Evolutionary conservation across 1,140 invertebrate genomes (phyloP), one percentile per base, ranked within the genome.

Genomic region (Conus betulinus): DNA sequence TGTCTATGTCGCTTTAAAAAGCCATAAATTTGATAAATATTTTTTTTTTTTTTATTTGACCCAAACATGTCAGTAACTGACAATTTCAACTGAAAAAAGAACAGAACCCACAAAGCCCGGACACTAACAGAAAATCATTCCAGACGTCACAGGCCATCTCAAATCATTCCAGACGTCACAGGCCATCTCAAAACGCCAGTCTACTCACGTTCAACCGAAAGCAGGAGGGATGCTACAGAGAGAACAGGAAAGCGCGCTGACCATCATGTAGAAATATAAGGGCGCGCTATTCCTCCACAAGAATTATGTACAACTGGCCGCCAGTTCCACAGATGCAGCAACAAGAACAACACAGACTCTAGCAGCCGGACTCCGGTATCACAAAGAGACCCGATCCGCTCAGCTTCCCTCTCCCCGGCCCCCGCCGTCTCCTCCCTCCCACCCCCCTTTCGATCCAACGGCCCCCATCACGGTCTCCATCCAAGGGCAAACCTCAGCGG

Each of bases 171-270:
- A n/a, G n/a, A 74, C 71, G 8, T 8, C 39, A n/a, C 71, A 74
- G 8, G 17, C 71, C 71, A 74, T 25, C n/a, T 20, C 15, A n/a
- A n/a, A n/a, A n/a, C 71, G 8, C 7, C 7, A n/a, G 1, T 8
- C 13, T 23, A n/a, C 7, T 74, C 71, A 17, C 71, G 17, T 74
- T 74, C 20, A 17, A 74, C n/a, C 6, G 71, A 20, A 74, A 74
- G 71, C 20, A 74, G n/a, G n/a, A n/a, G 8, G 8, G 17, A 20
- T 74, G 25, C 76, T 27, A 78, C 39, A 51, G 76, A 51, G 13
- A 39, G 39, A 39, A 74, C 76, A 78, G 76, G 39, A 78, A 39
- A 51, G 76, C 76, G 76, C 76, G 76, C 39, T 27, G 76, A 78
- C 7, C 76, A 39, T 39, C 76, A 78, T 27, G 76, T 78, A 78